Percentiles rank a stretch among this genome's conserved stretches.
phyloP scores from a whole-genome alignment of 2,797 vertebrate genomes.

The Brotula barbata region DNA sequence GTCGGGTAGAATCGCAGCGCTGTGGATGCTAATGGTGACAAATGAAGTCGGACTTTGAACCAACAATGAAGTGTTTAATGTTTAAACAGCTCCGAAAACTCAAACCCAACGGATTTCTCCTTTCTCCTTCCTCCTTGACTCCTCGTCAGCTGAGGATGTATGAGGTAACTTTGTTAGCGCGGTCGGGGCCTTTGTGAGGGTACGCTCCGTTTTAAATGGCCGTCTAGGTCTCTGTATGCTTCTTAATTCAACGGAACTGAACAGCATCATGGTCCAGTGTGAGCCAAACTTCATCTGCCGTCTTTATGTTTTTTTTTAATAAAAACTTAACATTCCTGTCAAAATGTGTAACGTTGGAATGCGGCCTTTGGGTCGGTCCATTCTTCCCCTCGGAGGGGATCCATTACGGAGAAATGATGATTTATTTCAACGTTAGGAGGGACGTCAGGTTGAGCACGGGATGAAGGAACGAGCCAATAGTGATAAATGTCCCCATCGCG shows the following conservation, averaged over 20 bases:
- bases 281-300: no score
- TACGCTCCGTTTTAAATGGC: no score
- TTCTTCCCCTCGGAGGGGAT: slow-evolving; percentile 63
- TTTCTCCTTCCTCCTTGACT: slow-evolving; percentile 2
- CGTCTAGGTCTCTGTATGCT: neutral
- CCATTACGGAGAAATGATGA: slow-evolving; percentile 80
- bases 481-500: slow-evolving; percentile 71
- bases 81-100: slow-evolving; percentile 44
- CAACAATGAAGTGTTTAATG: slow-evolving; percentile 49
- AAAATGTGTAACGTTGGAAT: slow-evolving; percentile 31
- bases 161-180: neutral
- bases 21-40: slow-evolving; percentile 42
- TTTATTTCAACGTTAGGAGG: slow-evolving; percentile 76
- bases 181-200: no score
- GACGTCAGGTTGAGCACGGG: slow-evolving; percentile 73
- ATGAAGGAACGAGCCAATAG: slow-evolving; percentile 75
- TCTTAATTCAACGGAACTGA: slow-evolving; percentile 19
- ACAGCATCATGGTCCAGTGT: slow-evolving; percentile 12
- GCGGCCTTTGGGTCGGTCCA: slow-evolving; percentile 63
- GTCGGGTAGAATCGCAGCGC: slow-evolving; percentile 2
- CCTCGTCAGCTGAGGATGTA: neutral
- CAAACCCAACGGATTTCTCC: slow-evolving; percentile 23
- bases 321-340: slow-evolving; percentile 66
- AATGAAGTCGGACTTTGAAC: slow-evolving; percentile 59
- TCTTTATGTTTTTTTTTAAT: no score